These are phyloP conservation scores for Tachysurus fulvidraco DNA, from an alignment of 2,113 vertebrate species.

Conservation along the genomic window DNA sequence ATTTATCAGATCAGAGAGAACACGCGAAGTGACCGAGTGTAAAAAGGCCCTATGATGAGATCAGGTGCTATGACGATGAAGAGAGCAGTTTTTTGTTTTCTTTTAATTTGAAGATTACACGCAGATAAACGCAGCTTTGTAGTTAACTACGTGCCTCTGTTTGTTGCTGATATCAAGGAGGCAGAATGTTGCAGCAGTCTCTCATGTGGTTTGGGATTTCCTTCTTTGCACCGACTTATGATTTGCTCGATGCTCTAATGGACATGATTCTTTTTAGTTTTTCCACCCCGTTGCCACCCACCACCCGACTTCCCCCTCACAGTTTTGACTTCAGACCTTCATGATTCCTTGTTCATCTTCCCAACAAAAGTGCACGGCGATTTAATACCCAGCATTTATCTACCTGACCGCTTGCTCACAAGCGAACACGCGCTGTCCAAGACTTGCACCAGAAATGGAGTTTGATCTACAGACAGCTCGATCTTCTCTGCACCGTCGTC, in stretches of 20 bases:
- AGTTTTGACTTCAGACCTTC: constrained; percentile 11
- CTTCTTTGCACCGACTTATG: constrained; percentile 43
- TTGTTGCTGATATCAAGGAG: constrained; percentile 1
- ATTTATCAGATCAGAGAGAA: too few relatives aligned
- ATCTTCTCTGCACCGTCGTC: not conserved
- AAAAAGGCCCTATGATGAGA: not conserved
- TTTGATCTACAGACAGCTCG: not conserved
- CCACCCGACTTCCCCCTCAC: not conserved
- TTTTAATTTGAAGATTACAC: not conserved
- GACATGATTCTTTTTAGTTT: constrained; percentile 56
- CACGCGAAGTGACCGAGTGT: too few relatives aligned
- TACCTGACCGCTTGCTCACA: constrained; percentile 18
- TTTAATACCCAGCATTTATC: constrained; percentile 28
- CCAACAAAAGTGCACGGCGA: not conserved
- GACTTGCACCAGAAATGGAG: not conserved
- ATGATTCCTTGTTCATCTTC: constrained; percentile 9
- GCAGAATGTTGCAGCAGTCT: not conserved
- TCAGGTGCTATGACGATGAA: constrained; percentile 19
- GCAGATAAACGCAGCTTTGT: not conserved
- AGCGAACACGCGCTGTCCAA: constrained; percentile 13
- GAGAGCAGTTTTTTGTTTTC: not conserved
- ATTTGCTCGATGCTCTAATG: constrained; percentile 45
- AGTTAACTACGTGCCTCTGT: not conserved
- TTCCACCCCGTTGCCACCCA: too few relatives aligned
- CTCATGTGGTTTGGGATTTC: constrained; percentile 4